Percentiles rank a stretch among this genome's conserved stretches.
These are phyloP conservation scores for Pagetopsis macropterus DNA, from an alignment of 2,797 vertebrate species.

Conservation along the genomic window DNA sequence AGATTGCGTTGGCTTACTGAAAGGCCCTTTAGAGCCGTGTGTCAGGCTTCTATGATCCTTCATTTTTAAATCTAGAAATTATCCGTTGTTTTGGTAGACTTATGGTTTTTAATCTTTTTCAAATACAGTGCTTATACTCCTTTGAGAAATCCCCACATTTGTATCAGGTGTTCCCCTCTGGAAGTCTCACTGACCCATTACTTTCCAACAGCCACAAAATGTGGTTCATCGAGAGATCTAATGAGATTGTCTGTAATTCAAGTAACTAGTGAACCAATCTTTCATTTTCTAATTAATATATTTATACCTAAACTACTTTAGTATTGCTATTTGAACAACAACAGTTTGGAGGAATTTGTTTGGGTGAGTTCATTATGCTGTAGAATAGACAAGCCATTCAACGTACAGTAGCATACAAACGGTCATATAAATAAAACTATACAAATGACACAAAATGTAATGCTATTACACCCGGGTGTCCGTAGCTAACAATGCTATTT, in stretches of 20 bases:
- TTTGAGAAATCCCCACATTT: neutral
- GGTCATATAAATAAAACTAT: neutral
- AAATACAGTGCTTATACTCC: neutral
- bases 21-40: conserved; percentile 22
- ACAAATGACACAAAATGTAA: neutral
- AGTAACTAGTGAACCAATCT: neutral
- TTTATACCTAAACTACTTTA: neutral
- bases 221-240: neutral
- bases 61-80: conserved; percentile 4
- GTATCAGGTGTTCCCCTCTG: neutral
- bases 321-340: neutral
- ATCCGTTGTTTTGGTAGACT: neutral
- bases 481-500: too few relatives aligned
- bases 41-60: conserved; percentile 10
- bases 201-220: neutral
- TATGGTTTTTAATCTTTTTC: neutral
- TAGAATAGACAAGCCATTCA: neutral
- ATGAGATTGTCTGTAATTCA: neutral
- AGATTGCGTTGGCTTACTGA: conserved; percentile 30
- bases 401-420: too few relatives aligned
- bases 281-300: neutral
- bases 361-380: neutral
- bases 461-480: too few relatives aligned
- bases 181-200: neutral
- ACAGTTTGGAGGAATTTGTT: neutral